Evolutionary conservation across 2,797 vertebrate genomes (phyloP), one percentile per base, ranked within the genome.

Genomic region (Micromesistius poutassou): DNA sequence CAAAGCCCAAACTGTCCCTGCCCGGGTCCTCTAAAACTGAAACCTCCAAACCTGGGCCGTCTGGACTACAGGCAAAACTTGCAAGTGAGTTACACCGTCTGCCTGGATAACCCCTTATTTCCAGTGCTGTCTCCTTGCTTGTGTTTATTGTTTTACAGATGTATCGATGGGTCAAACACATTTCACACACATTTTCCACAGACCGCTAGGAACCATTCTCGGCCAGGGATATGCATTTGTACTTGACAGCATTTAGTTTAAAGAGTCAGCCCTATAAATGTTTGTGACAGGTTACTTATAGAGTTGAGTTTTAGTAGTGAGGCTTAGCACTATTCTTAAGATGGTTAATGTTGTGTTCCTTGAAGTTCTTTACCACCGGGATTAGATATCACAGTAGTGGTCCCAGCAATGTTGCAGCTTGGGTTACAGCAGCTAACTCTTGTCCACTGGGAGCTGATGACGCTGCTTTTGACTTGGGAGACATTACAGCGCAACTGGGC

Each of bases 1-100:
- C 97, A 94, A 99, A 99, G 96, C 97, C 98, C 91, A 99, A 98
- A 95, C 95, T 99, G 93, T 97, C 98, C 94, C 95, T 99, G 82
- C 97, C 97, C 73, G 97, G 97, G 90, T 98, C 98, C 90, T 98
- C 98, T 87, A 99, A 99, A 92, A 95, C 97, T n/a, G 98, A 99
- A 93, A 94, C 96, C 82, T 97, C 97, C 91, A 99, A 99, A 95
- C 97, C 98, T 94, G 98, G 98, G 94, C 98, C 98, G 87, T 99
- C 98, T 85, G 98, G 98, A 96, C 94, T 99, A 86, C 98, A 99
- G 93, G 98, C 98, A 93, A 99, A 99, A 94, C 93, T 99, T 95
- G 97, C 97, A 96, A 99, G 98, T 99, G 93, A 98, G 98, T 98
- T 3, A 25, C 35, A 30, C 42, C 42, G 33, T 6, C 30, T 77